Conservation (phyloP, 2,888 invertebrate species). For the Nezara viridula region DNA sequence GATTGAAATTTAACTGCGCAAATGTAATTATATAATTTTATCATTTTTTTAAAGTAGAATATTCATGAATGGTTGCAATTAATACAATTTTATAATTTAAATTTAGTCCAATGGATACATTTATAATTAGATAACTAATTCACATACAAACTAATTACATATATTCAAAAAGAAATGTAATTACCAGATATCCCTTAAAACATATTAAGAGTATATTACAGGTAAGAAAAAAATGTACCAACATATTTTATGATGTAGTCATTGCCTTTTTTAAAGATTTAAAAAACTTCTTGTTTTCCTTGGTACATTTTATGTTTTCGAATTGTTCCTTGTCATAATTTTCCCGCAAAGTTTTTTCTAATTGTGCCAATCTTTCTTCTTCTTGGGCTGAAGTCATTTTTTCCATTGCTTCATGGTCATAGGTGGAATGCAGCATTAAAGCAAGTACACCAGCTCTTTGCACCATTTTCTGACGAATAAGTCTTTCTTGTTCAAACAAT, state of each 20-base stretch:
- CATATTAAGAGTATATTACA: background rate
- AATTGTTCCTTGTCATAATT: constrained; percentile 63
- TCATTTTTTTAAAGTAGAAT: background rate
- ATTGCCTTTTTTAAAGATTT: constrained; percentile 55
- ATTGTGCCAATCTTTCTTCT: constrained; percentile 62
- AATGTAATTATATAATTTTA: background rate
- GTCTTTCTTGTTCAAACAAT: constrained; percentile 92
- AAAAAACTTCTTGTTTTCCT: constrained; percentile 61
- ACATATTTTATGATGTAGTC: background rate
- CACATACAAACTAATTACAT: background rate
- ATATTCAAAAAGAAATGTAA: background rate
- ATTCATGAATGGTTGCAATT: background rate
- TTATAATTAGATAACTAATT: background rate
- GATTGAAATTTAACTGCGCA: no score
- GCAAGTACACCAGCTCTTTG: constrained; percentile 92
- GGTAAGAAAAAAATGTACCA: background rate
- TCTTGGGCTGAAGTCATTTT: constrained; percentile 71
- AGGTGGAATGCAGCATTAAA: constrained; percentile 96
- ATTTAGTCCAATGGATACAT: background rate
- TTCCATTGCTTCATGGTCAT: constrained; percentile 93
- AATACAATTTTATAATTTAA: background rate
- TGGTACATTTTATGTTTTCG: constrained; percentile 61
- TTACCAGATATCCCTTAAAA: background rate
- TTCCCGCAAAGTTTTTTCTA: constrained; percentile 60
- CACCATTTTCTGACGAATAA: constrained; percentile 79